Percentiles rank a stretch among this genome's conserved stretches.
Conservation (phyloP, 2,888 invertebrate genomes). For the Callyntrura sp. region DNA sequence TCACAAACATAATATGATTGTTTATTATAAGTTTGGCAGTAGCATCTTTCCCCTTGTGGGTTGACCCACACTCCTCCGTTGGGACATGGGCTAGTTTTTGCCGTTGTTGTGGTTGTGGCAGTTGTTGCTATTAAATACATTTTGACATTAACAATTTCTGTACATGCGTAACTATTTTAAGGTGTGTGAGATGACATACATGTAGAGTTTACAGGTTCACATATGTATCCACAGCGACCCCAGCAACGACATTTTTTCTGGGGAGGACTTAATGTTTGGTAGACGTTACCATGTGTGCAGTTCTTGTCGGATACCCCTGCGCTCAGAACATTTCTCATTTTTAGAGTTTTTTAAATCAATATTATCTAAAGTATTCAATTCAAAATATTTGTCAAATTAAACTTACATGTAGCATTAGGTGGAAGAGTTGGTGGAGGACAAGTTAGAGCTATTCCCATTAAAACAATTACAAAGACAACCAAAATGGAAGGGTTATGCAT, state of each 20-base stretch:
- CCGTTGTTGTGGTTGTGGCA: background rate
- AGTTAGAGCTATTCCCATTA: no score
- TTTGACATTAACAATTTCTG: background rate
- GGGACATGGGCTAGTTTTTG: background rate
- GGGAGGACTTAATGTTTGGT: background rate
- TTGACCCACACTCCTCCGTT: slow-evolving; percentile 2
- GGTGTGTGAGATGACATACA: no score
- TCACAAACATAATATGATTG: background rate
- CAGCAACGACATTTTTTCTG: background rate
- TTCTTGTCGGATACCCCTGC: background rate
- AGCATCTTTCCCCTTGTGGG: background rate
- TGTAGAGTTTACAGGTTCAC: background rate
- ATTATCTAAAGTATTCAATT: background rate
- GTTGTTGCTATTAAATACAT: background rate
- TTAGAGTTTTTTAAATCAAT: no score
- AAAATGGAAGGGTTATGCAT: no score
- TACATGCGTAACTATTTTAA: no score
- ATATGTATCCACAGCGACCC: slow-evolving; percentile 6
- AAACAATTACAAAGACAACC: no score
- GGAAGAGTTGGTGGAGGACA: slow-evolving; percentile 2
- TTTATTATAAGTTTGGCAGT: slow-evolving; percentile 4
- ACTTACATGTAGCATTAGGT: background rate
- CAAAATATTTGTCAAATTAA: background rate
- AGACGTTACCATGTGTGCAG: background rate
- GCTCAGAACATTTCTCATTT: no score